A percentile compares a stretch with the other conserved stretches of the same genome.
Evolutionary conservation across 2,797 vertebrate species (phyloP).

Genomic region (Schizopygopsis malacanthus): DNA sequence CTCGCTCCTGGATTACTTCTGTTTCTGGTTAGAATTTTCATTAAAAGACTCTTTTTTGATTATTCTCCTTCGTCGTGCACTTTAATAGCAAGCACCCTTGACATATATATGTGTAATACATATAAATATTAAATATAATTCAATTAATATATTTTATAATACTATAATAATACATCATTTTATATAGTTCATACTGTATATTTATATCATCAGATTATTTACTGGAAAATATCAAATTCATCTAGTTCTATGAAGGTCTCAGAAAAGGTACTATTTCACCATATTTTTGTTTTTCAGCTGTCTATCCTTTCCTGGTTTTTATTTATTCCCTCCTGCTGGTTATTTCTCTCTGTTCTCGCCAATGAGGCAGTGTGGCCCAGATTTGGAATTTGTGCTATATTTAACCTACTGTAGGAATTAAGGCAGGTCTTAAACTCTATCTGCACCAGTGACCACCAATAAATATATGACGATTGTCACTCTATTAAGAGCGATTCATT

Average conservation of each 20-base stretch:
- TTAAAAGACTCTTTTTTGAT: too few species aligned
- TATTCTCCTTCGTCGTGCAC: too few species aligned
- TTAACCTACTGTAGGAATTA: not conserved
- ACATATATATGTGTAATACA: not conserved
- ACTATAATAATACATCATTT: not conserved
- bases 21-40: too few species aligned
- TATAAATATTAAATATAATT: not conserved
- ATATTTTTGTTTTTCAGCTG: not conserved
- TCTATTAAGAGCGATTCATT: too few species aligned
- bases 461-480: too few species aligned
- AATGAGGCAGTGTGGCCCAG: constrained; percentile 55
- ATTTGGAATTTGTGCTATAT: constrained; percentile 57
- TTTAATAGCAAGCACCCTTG: too few species aligned
- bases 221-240: not conserved
- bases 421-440: too few species aligned
- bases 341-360: constrained; percentile 32
- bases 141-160: not conserved
- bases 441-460: too few species aligned
- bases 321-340: constrained; percentile 31
- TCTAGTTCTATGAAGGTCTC: not conserved
- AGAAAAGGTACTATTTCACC: not conserved
- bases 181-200: not conserved
- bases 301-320: constrained; percentile 1
- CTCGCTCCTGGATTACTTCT: too few species aligned
- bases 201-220: not conserved